Evolutionary conservation across 2,113 vertebrate genomes (phyloP), one percentile per base, ranked within the genome.

Genomic region (Pelecanoides urinatrix): DNA sequence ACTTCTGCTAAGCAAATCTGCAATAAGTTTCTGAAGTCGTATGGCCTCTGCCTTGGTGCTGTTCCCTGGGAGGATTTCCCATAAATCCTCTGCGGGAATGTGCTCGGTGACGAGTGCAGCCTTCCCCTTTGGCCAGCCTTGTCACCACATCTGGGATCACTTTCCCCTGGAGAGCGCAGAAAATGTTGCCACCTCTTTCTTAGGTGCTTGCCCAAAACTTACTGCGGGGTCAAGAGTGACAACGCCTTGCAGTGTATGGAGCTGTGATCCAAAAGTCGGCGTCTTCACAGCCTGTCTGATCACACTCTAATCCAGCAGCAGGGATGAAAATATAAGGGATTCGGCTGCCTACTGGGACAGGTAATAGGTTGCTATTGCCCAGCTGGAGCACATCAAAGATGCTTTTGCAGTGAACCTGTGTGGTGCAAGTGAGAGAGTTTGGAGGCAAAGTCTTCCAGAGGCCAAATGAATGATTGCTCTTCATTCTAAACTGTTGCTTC

Each of bases 101-200:
- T 27, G 21, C 26, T 44, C 1, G 0, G 22, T 44, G 34, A 22
- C 0, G 1, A 68, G 18, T 9, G 12, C 26, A 62, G 23, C 40
- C 34, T 63, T 75, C 32, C 16, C 13, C 6, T 75, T 81, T 34
- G 40, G 38, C 13, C 65, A 74, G 32, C 18, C 45, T 16, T 66
- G n/a, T 53, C 65, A 85, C 56, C 47, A 36, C 9, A 50, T 10
- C 34, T 61, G 62, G 52, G 11, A 68, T 18, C 7, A 19, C 8
- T 63, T 94, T 67, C 14, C 16, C 16, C 36, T 23, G 12, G 52
- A 75, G 42, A 75, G 17, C 23, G 59, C 11, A 72, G 56, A 53
- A 94, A 71, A 36, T 44, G 12, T 34, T 11, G 5, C 18, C 47
- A 38, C 4, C 4, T 84, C 19, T 56, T 73, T 78, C 36, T 58